These are phyloP conservation scores for Caenorhabditis sinica DNA, from an alignment of 2,888 invertebrate species.

Conservation along the genomic window DNA sequence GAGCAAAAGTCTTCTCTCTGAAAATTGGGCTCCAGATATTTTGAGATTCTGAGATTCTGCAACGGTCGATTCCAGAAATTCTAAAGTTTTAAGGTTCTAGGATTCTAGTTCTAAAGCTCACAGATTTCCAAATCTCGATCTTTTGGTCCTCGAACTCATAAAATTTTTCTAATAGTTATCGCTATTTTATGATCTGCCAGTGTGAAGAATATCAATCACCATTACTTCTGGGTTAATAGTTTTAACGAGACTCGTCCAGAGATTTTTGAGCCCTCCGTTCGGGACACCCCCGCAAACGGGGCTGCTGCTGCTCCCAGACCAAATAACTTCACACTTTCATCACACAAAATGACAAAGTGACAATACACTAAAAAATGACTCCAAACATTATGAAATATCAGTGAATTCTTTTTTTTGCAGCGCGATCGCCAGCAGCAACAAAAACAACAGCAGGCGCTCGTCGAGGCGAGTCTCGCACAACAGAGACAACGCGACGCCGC, in stretches of 20 bases:
- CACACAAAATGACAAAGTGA: slow-evolving; percentile 6
- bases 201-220: slow-evolving; percentile 44
- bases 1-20: background rate
- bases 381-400: slow-evolving; percentile 28
- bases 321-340: slow-evolving; percentile 34
- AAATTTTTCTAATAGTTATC: background rate
- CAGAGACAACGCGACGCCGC: slow-evolving; percentile 71
- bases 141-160: background rate
- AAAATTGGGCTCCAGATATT: background rate
- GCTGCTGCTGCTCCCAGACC: background rate
- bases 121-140: background rate
- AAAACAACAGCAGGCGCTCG: slow-evolving; percentile 64
- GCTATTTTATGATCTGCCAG: slow-evolving; percentile 27
- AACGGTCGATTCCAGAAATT: background rate
- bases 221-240: slow-evolving; percentile 6
- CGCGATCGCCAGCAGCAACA: slow-evolving; percentile 65
- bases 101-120: background rate
- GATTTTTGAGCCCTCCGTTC: slow-evolving; percentile 41
- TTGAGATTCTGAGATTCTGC: background rate
- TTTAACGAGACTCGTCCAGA: background rate
- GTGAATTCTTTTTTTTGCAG: slow-evolving; percentile 41
- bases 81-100: background rate
- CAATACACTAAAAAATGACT: slow-evolving; percentile 16
- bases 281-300: slow-evolving; percentile 45
- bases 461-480: slow-evolving; percentile 72